Base-by-base conservation (phyloP, 2,113 vertebrate species). In the Albula goreensis region DNA sequence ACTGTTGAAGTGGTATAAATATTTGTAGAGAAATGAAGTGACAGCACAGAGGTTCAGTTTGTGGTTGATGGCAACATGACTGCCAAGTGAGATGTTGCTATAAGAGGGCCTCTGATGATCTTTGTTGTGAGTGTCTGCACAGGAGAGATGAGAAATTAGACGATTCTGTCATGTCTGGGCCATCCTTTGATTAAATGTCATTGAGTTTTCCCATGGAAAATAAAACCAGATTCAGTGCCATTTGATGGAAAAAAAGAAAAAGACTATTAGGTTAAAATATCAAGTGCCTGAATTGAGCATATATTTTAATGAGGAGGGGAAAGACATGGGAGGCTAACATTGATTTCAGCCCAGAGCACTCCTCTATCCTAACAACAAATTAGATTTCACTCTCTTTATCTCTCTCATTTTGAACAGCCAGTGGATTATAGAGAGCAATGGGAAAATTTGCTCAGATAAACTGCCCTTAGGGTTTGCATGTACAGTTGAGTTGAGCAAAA, bases 11-110 rank as follows among this genome's bases (percentile, higher is more conserved):
- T 74, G 22, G 70, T 74, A 74, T 74, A 74, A 74, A 74, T 74
- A 74, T 74, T 74, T 74, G 70, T 74, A 74, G n/a, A 74, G 22
- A 74, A 74, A 74, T 74, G n/a, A 74, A 74, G 70, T 74, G 70
- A 74, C n/a, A 31, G 70, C 22, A 25, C 70, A 10, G 70, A n/a
- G 22, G 22, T 4, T 22, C n/a, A 74, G 70, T 2, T 6, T n/a
- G 17, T 74, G n/a, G 70, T n/a, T 74, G 70, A 74, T 74, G 6
- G n/a, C 10, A 74, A 74, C 70, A 19, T 74, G n/a, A 31, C n/a
- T 31, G 8, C 2, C 31, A 1, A 31, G 70, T 74, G 70, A 74
- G n/a, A 8, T 74, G 70, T 74, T 74, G 70, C 70, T 31, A 19
- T 10, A 74, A n/a, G 31, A 22, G n/a, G n/a, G 22, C 70, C n/a